Base-by-base conservation (phyloP, 2,888 invertebrate species). In the Drymonia ruficornis region DNA sequence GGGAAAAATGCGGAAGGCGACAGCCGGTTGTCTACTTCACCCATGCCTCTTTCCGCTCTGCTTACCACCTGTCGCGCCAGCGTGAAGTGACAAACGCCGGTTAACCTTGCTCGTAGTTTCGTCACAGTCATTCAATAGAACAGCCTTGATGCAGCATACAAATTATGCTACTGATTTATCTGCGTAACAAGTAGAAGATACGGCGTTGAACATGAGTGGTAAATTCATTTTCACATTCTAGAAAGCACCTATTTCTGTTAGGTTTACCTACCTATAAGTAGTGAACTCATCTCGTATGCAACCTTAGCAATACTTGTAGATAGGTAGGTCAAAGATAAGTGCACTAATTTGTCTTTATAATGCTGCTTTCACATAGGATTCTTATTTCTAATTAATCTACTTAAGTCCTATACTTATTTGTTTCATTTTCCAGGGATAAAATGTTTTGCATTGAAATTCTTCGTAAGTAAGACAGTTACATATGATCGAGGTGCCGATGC, bases 1-100 rank as follows among this genome's bases (percentile, higher is more conserved):
- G 77, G 75, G 70, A 72, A 72, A 72, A 78, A 84, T 76, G 78
- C 83, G 85, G 85, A 84, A 80, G 75, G 55, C 60, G 57, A 40
- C 52, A 51, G 49, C 46, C 47, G 42, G 52, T 48, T n/a, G 55
- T 40, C 60, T 54, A 56, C 48, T 50, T 45, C 40, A 23, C 47
- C 50, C 50, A 56, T 65, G 80, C 74, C 70, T 78, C 78, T 80
- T 87, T 86, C 77, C 83, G 86, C 83, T 84, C 84, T 80, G 81
- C 69, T 80, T 79, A 62, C 36, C 69, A 72, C 68, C 64, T 50
- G 56, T 46, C 46, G 53, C 53, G 51, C 49, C 52, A 61, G 58
- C 61, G 57, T 65, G 67, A 67, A 57, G 61, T 62, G 58, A 70
- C 66, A 63, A 59, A 70, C 66, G 55, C 51, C 51, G 52, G 46